phyloP scores from a whole-genome alignment of 2,797 vertebrate genomes.

The Neomorphus geoffroyi region DNA sequence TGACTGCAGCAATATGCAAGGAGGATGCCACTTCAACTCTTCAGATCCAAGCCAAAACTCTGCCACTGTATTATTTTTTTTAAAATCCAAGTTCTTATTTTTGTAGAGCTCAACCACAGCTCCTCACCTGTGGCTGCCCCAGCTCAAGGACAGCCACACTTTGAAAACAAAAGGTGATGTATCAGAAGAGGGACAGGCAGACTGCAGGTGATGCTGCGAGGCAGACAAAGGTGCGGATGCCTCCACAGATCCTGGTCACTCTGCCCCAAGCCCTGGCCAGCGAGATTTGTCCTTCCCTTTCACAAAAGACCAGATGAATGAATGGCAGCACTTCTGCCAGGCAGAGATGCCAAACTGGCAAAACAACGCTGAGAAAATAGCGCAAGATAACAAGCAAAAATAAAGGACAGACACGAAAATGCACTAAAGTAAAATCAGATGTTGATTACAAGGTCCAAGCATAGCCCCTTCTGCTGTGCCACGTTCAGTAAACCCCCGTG shows the following conservation, averaged over 20 bases:
- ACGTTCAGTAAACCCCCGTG: background rate
- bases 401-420: background rate
- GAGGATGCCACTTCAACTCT: background rate
- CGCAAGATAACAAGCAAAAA: background rate
- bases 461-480: background rate
- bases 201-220: background rate
- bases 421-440: background rate
- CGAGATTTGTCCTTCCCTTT: background rate
- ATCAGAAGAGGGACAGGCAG: background rate
- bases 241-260: background rate
- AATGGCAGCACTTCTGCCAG: slow-evolving; percentile 22
- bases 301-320: background rate
- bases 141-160: background rate
- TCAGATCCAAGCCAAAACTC: slow-evolving; percentile 24
- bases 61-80: background rate
- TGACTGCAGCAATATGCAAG: background rate
- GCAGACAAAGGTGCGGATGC: background rate
- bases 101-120: background rate
- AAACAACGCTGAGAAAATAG: slow-evolving; percentile 61
- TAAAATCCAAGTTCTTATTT: background rate
- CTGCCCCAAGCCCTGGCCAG: background rate
- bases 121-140: background rate
- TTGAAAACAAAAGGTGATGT: background rate
- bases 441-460: background rate
- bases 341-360: slow-evolving; percentile 40